Base-by-base conservation (phyloP, 2,888 invertebrate genomes). In the Melanargia galathea region DNA sequence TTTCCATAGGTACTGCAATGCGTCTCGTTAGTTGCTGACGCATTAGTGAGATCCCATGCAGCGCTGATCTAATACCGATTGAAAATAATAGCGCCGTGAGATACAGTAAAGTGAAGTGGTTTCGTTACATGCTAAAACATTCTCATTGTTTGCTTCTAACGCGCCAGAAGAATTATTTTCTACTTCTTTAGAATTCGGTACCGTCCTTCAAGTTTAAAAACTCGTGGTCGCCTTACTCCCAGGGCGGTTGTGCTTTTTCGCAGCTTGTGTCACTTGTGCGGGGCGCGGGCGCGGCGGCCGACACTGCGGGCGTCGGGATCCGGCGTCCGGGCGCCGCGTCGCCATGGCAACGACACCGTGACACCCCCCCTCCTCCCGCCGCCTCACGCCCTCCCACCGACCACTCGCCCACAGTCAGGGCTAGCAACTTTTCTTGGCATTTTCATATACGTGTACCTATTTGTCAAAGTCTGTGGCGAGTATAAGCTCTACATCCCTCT, bases 221-320 rank as follows among this genome's bases (percentile, higher is more conserved):
- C 60, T 22, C 69, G 67, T 79, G 66, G 66, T 16, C 69, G 70
- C 74, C 79, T 75, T 75, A 83, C 73, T 68, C 51, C 64, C 73
- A 74, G 74, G 90, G 90, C 85, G 88, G 90, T 87, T 91, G 90
- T 90, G 89, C 90, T 90, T 91, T 90, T 90, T 89, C 89, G 86
- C 80, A 81, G 82, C 88, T 88, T 90, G 88, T 91, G 90, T 91
- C 90, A 91, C 90, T 91, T 90, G 86, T 80, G 84, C 85, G 86
- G 86, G 86, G 86, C 72, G 83, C 73, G 74, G 74, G 90, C 86
- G 91, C 86, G 90, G 90, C 89, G 84, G 79, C 87, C 86, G 90
- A 92, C 92, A 92, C 92, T 89, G 90, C 91, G 92, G 92, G 90
- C 89, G 90, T 90, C 85, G 90, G 90, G 93, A 92, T 92, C 92